Base-by-base conservation (phyloP, 2,797 vertebrate genomes). In the Leucoraja ocellata region DNA sequence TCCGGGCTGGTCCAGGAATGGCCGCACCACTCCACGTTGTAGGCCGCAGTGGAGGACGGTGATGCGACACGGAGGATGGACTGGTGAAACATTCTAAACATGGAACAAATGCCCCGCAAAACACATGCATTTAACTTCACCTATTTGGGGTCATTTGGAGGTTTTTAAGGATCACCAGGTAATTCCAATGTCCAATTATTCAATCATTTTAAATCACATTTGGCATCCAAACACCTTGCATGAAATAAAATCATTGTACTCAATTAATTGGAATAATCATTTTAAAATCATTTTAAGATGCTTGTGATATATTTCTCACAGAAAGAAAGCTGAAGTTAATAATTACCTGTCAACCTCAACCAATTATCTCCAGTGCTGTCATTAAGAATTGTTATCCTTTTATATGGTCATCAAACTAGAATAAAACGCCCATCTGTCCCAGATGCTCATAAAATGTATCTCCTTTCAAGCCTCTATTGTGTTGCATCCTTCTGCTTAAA, bases 291-390 rank as follows among this genome's bases (percentile, higher is more conserved):
- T 88, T 88, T 88, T 88, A 25, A 68, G 32, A 88, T 65, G 84
- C 84, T 68, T 21, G 61, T n/a, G 63, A 88, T 36, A 32, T 18
- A 88, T 88, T 88, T 68, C n/a, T 36, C 65, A 32, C n/a, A 68
- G 84, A 88, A 88, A 61, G 84, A 88, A 68, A 88, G 84, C 28
- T 32, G 61, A 16, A 88, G 84, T 68, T 88, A 88, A 88, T 88
- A 88, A 88, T 32, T 88, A 63, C n/a, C 84, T 88, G 63, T 88
- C 84, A 88, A 68, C 61, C 9, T 7, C 63, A 88, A 23, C 84
- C 63, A 68, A 63, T 16, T 68, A 36, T 36, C 84, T 68, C 68
- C 61, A 88, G 84, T 65, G n/a, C 84, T 68, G 84, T 88, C 84
- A 74, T 6, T 74, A 88, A 88, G 63, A 88, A 88, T 65, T 68